Evolutionary conservation across 2,888 invertebrate genomes (phyloP).

Genomic region (Saturnia japonica): DNA sequence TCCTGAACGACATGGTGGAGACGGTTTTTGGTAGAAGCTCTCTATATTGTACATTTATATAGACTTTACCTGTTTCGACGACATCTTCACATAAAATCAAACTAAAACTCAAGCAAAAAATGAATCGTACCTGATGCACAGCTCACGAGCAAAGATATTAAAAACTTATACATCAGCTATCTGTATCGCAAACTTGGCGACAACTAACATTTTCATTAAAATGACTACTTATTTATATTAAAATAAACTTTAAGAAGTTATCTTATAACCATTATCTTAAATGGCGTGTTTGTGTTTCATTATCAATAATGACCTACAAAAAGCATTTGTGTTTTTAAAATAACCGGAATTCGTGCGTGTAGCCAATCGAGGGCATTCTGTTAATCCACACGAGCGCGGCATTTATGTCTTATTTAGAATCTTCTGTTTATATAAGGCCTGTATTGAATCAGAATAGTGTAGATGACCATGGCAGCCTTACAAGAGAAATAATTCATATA

Average conservation of each 20-base stretch:
- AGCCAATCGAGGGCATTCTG: no score
- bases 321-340: no score
- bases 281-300: no score
- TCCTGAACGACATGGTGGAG: background rate
- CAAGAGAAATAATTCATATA: no score
- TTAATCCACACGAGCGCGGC: no score
- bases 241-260: background rate
- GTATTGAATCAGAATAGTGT: no score
- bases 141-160: background rate
- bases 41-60: background rate
- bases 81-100: background rate
- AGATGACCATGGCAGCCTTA: no score
- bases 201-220: background rate
- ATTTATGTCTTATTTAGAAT: no score
- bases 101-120: background rate
- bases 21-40: background rate
- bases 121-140: background rate
- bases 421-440: no score
- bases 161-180: background rate
- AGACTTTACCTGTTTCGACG: background rate
- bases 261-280: background rate
- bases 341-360: no score
- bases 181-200: background rate
- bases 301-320: no score
- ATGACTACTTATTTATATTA: background rate